Evolutionary conservation across 2,888 invertebrate species (phyloP), one percentile per base, ranked within the genome.

Genomic region (Clostera curtula): DNA sequence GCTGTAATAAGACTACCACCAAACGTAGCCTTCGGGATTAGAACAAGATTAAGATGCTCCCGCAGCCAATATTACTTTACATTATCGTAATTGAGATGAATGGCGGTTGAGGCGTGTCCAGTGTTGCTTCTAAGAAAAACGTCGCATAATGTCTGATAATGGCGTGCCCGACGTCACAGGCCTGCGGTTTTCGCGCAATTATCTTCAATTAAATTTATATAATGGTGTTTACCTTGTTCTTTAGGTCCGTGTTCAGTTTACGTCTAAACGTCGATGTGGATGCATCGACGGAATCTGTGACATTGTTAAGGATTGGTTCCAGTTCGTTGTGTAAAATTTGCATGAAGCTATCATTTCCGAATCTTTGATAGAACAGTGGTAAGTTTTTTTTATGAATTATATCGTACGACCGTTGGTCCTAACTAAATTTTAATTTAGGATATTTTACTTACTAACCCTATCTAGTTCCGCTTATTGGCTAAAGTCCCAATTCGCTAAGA

Each of bases 201-300:
- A 70, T 63, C 56, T 61, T 33, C 67, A 71, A 76, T 76, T 76
- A 72, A 70, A 61, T 70, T 64, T 61, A 69, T 72, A 61, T 66
- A 64, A 69, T 65, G 59, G 56, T 72, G 67, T 76, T 70, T 69
- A 62, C 58, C 49, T 61, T 43, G 36, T 49, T 49, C 50, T 45
- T 46, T n/a, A n/a, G 43, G 36, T 47, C 33, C 38, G 52, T 49
- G 56, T 52, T 66, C 70, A 76, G 75, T 75, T 49, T 51, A 56
- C 36, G 47, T 57, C 48, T 49, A 23, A 41, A 39, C 51, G 43
- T 40, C 47, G 53, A 29, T 38, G 56, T 27, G 56, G 30, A 11
- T 31, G 18, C 42, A 31, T 34, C 30, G 26, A 27, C 24, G 33
- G 37, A 16, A 28, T 27, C 24, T 12, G 18, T 18, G 25, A 6